phyloP scores from a whole-genome alignment of 2,888 invertebrate species.

The Tinea trinotella region DNA sequence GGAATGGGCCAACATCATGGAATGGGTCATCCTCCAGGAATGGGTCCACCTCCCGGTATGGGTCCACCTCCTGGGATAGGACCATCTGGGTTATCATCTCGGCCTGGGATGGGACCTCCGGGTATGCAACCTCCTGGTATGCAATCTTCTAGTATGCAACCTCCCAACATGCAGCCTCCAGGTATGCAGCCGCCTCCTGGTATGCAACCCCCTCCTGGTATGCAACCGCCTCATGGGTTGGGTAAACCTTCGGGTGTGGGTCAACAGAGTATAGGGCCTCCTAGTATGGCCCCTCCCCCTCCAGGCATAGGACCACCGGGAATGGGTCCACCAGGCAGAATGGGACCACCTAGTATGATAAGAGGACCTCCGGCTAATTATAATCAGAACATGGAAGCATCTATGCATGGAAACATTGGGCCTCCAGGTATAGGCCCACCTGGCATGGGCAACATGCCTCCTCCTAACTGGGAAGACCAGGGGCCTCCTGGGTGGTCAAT shows the following conservation, averaged over 20 bases:
- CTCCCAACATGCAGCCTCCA: slow-evolving; percentile 26
- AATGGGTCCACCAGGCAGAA: slow-evolving; percentile 29
- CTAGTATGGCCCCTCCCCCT: slow-evolving; percentile 44
- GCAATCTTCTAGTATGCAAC: slow-evolving; percentile 38
- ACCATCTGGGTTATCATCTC: too few relatives aligned
- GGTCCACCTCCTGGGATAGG: slow-evolving; percentile 27
- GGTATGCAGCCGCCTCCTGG: slow-evolving; percentile 19
- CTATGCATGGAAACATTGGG: slow-evolving; percentile 38
- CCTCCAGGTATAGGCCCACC: slow-evolving; percentile 21
- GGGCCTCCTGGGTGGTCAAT: slow-evolving; percentile 37
- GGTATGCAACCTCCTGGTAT: slow-evolving; percentile 46
- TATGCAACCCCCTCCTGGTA: slow-evolving; percentile 5
- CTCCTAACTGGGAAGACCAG: slow-evolving; percentile 35
- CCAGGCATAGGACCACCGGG: slow-evolving; percentile 49
- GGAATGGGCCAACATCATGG: too few relatives aligned
- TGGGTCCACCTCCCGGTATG: slow-evolving; percentile 28
- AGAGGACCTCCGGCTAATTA: slow-evolving; percentile 38
- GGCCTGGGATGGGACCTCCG: slow-evolving; percentile 43
- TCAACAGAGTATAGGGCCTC: slow-evolving; percentile 28
- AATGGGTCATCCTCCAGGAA: slow-evolving; percentile 46
- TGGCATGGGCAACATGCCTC: slow-evolving; percentile 33
- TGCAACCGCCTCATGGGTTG: slow-evolving; percentile 30
- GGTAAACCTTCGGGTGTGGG: slow-evolving; percentile 46
- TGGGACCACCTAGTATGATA: slow-evolving; percentile 46
- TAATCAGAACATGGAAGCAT: slow-evolving; percentile 41